Evolutionary conservation across 2,888 invertebrate genomes (phyloP), one percentile per base, ranked within the genome.

Genomic region (Tachina fera): DNA sequence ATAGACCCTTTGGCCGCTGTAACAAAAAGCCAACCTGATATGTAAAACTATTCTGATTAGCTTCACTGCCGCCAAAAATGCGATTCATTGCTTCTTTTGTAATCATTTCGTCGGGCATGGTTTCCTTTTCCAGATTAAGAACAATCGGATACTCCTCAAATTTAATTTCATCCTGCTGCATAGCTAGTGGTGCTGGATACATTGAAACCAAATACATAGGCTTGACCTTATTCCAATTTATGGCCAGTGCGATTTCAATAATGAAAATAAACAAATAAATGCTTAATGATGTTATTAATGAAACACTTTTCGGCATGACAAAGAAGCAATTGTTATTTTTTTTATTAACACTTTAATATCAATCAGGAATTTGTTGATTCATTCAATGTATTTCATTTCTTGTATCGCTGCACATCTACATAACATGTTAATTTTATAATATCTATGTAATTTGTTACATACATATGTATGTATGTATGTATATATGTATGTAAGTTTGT

Each of bases 171-270:
- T 78, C 39, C 58, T 45, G 74, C 60, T 72, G 83, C 83, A 86
- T 87, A 58, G 87, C 85, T 9, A 84, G 81, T 22, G 89, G 88
- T 14, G 89, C 84, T 75, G 91, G 90, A 85, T 90, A 90, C 90
- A 92, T 92, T 78, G 92, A 89, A 41, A 92, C 91, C 87, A 92
- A 88, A 88, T 91, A 90, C 92, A 92, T 92, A 19, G 92, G 92
- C 88, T 91, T 92, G 83, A 92, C 92, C 87, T 89, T 89, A 86
- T 89, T 89, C 92, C 92, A 92, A 84, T 91, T 90, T 76, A 91
- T 87, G 56, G 90, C 89, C n/a, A 88, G 81, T 39, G 72, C 78
- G 43, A 67, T 61, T 19, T 75, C 67, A 68, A 77, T 43, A 70
- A 70, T 56, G 83, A 45, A 75, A 60, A 72, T 72, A 72, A 82